These are phyloP conservation scores for Stenodema calcarata DNA, from an alignment of 2,888 invertebrate genomes.

Conservation along the genomic window DNA sequence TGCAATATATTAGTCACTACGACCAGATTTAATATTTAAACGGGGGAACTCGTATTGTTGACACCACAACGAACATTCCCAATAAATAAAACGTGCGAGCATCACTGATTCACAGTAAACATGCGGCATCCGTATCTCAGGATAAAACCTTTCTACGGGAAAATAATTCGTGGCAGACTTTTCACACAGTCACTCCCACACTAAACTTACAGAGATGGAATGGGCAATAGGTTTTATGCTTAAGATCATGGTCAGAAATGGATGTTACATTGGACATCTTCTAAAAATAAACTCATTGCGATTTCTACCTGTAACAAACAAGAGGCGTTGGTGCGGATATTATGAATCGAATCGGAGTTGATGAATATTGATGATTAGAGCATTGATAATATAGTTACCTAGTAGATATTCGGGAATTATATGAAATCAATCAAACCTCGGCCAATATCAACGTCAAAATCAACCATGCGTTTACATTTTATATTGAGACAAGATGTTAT, in stretches of 20 bases:
- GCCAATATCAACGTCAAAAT: too few relatives aligned
- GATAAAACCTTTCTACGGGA: neutral
- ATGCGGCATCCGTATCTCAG: neutral
- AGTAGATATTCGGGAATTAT: too few relatives aligned
- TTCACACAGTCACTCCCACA: too few relatives aligned
- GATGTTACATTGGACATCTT: slow-evolving; percentile 5
- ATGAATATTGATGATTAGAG: too few relatives aligned
- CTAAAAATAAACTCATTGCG: neutral
- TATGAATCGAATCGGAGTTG: too few relatives aligned
- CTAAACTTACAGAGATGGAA: neutral
- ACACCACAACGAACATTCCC: neutral
- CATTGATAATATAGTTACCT: too few relatives aligned
- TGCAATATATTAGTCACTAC: too few relatives aligned
- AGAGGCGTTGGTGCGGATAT: too few relatives aligned
- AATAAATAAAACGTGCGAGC: neutral
- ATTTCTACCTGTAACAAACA: neutral
- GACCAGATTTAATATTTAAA: too few relatives aligned
- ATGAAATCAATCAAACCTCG: too few relatives aligned
- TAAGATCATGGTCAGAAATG: neutral
- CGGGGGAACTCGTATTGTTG: neutral
- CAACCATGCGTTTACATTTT: too few relatives aligned
- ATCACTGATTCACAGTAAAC: neutral
- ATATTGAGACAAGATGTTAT: too few relatives aligned
- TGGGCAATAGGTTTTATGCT: neutral
- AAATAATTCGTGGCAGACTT: neutral